Base-by-base conservation (phyloP, 2,888 invertebrate genomes). In the Acrobasis suavella region DNA sequence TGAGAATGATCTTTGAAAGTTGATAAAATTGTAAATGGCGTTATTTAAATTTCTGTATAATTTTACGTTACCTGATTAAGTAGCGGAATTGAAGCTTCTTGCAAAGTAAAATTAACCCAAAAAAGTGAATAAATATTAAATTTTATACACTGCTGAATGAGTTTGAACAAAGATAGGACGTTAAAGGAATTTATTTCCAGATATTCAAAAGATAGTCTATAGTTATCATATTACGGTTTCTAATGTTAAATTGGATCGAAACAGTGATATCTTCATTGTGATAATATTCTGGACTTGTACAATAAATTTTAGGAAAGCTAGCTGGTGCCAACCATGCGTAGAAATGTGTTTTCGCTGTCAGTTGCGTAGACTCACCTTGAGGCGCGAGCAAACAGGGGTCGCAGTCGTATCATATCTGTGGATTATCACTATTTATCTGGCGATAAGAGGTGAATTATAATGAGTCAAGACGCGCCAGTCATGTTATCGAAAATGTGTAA, bases 351-450 rank as follows among this genome's bases (percentile, higher is more conserved):
- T 62, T 56, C 50, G 54, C 42, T 54, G 49, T 63, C 62, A 56
- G 46, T 56, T 56, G 65, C 54, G 67, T 56, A 67, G 63, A 58
- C 61, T 75, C 65, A 75, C 76, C 75, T 77, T 78, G 77, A 74
- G 65, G 69, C 62, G 50, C 70, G 60, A 60, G 67, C 68, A 77
- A 77, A 78, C 69, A 74, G 60, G 67, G 76, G 73, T 67, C 64
- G 67, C 64, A 67, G 65, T 73, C 74, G 69, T 74, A 74, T 80
- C 83, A 85, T 84, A 86, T 83, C 84, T 81, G 64, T 72, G 84
- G 80, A 83, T 86, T 89, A 89, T 88, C 86, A 78, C 72, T 78
- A 82, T 83, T 85, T 85, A 85, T 85, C 83, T 76, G 64, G 67
- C 65, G 86, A 87, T 87, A 87, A 78, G 75, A 68, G 68, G 71